Evolutionary conservation across 2,113 vertebrate genomes (phyloP).

Genomic region (Corythaixoides concolor): DNA sequence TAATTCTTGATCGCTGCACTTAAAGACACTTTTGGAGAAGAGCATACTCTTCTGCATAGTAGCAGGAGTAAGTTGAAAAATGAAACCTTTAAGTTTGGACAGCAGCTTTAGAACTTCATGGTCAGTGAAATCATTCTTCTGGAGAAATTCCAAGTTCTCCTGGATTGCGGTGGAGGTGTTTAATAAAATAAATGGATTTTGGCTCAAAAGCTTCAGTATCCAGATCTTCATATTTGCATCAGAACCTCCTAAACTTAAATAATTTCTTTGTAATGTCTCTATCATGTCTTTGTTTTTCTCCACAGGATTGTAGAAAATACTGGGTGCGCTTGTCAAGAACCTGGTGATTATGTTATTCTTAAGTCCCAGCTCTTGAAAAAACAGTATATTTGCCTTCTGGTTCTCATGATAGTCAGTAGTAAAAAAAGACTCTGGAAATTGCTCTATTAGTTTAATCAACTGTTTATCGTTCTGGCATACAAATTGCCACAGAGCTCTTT

Average conservation of each 20-base stretch:
- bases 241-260: constrained; percentile 83
- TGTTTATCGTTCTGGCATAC: constrained; percentile 82
- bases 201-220: constrained; percentile 91
- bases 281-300: constrained; percentile 82
- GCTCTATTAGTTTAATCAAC: constrained; percentile 87
- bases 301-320: constrained; percentile 82
- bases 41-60: constrained; percentile 79
- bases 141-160: constrained; percentile 84
- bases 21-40: constrained; percentile 79
- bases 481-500: constrained; percentile 85
- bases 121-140: constrained; percentile 78
- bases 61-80: constrained; percentile 83
- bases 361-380: constrained; percentile 86
- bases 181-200: constrained; percentile 90
- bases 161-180: constrained; percentile 74
- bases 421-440: constrained; percentile 93
- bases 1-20: constrained; percentile 81
- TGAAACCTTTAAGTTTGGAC: constrained; percentile 88
- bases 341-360: constrained; percentile 88
- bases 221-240: constrained; percentile 86
- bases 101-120: constrained; percentile 85
- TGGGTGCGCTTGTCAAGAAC: constrained; percentile 86
- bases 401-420: constrained; percentile 76
- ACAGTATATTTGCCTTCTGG: constrained; percentile 83
- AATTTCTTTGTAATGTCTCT: constrained; percentile 78